A percentile compares a stretch with the other conserved stretches of the same genome.
Evolutionary conservation across 2,888 invertebrate species (phyloP).

Genomic region (Thereva nobilitata): DNA sequence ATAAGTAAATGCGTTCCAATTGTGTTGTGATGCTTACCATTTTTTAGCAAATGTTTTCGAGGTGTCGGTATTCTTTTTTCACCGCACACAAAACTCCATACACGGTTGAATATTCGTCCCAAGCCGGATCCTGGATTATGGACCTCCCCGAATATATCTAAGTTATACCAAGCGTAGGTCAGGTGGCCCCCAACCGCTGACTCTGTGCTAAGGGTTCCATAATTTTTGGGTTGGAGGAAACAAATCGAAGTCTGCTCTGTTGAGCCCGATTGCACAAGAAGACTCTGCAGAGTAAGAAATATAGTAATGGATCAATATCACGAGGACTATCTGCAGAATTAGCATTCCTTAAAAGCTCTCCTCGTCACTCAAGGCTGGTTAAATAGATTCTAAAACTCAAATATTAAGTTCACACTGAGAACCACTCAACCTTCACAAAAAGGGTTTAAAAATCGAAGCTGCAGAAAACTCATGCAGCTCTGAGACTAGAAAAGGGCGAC

Average conservation of each 20-base stretch:
- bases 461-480: background rate
- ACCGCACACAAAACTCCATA: conserved; percentile 57
- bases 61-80: conserved; percentile 55
- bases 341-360: background rate
- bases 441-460: background rate
- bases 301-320: background rate
- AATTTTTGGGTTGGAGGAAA: conserved; percentile 23
- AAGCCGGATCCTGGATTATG: conserved; percentile 58
- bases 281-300: background rate
- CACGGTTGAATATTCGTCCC: conserved; percentile 59
- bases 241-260: conserved; percentile 16
- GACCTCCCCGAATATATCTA: conserved; percentile 74
- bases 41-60: conserved; percentile 74
- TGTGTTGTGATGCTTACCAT: conserved; percentile 60
- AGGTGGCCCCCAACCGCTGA: conserved; percentile 54
- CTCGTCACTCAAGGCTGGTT: background rate
- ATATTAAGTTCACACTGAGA: conserved; percentile 7
- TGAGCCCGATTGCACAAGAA: background rate
- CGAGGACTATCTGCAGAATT: background rate
- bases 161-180: conserved; percentile 77
- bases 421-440: conserved; percentile 4
- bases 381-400: conserved; percentile 12
- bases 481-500: background rate
- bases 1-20: conserved; percentile 39
- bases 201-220: conserved; percentile 12